phyloP scores from a whole-genome alignment of 2,888 invertebrate species.

The Caenorhabditis panamensis region DNA sequence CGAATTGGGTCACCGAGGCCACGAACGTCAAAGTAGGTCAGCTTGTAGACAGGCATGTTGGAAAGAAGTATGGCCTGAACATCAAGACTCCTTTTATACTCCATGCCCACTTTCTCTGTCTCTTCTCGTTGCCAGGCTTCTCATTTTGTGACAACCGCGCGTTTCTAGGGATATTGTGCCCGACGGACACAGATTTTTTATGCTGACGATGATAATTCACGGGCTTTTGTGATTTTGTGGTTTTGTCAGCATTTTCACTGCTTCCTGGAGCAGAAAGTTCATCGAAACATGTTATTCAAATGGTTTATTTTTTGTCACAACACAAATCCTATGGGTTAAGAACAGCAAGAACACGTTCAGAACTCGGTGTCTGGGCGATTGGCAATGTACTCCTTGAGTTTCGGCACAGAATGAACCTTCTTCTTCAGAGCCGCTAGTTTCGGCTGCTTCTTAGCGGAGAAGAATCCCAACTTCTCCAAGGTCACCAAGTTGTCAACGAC shows the following conservation, averaged over 20 bases:
- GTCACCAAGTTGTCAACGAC: conserved; percentile 41
- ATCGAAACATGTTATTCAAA: neutral
- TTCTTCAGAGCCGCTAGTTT: conserved; percentile 12
- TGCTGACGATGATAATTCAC: too few relatives aligned
- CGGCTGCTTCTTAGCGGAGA: conserved; percentile 20
- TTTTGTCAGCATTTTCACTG: neutral
- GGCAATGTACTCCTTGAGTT: conserved; percentile 28
- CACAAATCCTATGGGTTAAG: too few relatives aligned
- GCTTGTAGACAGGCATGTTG: conserved; percentile 60
- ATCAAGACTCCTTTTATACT: neutral
- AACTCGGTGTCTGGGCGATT: conserved; percentile 38
- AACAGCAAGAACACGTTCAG: too few relatives aligned
- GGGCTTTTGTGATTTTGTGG: neutral
- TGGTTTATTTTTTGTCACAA: too few relatives aligned
- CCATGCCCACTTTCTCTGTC: neutral
- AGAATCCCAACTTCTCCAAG: conserved; percentile 21
- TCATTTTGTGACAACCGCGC: too few relatives aligned
- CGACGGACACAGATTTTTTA: too few relatives aligned
- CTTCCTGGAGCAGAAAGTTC: too few relatives aligned
- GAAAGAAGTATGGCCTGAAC: neutral
- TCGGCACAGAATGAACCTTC: conserved; percentile 7
- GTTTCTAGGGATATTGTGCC: too few relatives aligned
- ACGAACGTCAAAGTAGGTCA: conserved; percentile 60
- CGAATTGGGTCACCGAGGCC: conserved; percentile 59
- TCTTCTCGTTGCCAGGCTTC: too few relatives aligned